phyloP scores from a whole-genome alignment of 2,888 invertebrate genomes.

The Rhingia campestris region DNA sequence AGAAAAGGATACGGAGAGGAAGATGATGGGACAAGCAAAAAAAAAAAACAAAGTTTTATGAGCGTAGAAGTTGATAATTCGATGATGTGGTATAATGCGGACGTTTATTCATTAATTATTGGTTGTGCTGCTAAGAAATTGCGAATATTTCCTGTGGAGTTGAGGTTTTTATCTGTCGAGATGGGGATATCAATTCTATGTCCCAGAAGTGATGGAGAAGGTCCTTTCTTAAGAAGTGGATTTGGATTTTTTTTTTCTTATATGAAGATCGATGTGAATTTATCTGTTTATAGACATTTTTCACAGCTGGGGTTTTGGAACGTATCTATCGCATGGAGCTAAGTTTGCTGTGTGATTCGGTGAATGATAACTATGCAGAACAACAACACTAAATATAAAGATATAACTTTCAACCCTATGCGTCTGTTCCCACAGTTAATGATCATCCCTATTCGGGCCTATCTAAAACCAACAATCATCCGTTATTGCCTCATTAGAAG shows the following conservation, averaged over 20 bases:
- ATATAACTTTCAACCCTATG: no score
- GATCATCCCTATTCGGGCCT: no score
- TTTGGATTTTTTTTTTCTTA: constrained; percentile 9
- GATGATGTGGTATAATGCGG: constrained; percentile 74
- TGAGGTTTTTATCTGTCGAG: constrained; percentile 27
- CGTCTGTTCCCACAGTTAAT: no score
- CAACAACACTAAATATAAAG: no score
- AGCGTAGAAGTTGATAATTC: constrained; percentile 71
- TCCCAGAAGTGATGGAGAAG: constrained; percentile 54
- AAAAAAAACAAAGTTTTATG: constrained; percentile 52
- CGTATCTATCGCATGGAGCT: neutral
- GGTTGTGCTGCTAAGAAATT: constrained; percentile 67
- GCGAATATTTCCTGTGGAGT: constrained; percentile 70
- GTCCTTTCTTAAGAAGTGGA: constrained; percentile 38
- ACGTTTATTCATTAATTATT: constrained; percentile 74
- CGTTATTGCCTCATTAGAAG: constrained; percentile 60
- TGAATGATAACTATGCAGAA: no score
- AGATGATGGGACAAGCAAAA: constrained; percentile 4
- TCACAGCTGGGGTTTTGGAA: constrained; percentile 26
- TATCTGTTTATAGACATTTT: constrained; percentile 43
- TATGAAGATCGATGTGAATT: constrained; percentile 56
- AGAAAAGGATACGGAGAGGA: neutral
- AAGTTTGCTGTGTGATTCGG: no score
- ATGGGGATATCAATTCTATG: constrained; percentile 46
- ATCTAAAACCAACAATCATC: constrained; percentile 22